phyloP scores from a whole-genome alignment of 2,113 vertebrate genomes.

The Phoenicopterus ruber region DNA sequence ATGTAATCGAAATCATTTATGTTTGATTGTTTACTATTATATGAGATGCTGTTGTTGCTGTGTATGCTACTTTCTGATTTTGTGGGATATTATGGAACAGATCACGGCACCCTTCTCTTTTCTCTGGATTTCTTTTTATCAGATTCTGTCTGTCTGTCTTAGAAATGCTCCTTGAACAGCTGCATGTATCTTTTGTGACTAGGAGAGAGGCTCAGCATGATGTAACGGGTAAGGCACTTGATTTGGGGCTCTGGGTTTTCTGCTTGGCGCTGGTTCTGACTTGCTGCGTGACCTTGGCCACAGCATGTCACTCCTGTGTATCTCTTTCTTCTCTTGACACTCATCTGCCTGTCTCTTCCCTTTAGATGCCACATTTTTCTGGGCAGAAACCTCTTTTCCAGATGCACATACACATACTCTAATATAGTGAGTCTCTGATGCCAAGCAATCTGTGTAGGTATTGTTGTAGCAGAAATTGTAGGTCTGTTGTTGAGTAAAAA shows the following conservation, averaged over 20 bases:
- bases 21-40: background rate
- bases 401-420: rapidly evolving
- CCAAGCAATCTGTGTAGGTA: background rate
- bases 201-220: background rate
- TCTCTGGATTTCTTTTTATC: background rate
- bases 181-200: background rate
- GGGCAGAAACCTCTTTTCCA: background rate
- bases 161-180: background rate
- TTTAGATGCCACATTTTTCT: background rate
- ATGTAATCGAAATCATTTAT: background rate
- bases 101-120: background rate
- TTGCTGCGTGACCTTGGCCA: background rate
- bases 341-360: background rate
- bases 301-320: background rate
- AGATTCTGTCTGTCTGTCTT: background rate
- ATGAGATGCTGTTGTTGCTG: background rate
- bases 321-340: background rate
- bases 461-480: background rate
- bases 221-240: background rate
- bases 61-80: background rate
- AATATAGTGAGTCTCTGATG: background rate
- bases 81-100: background rate
- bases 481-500: background rate
- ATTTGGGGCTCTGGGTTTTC: background rate
- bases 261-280: background rate